Conservation (phyloP, 2,888 invertebrate species). For the Phengaris alcon region DNA sequence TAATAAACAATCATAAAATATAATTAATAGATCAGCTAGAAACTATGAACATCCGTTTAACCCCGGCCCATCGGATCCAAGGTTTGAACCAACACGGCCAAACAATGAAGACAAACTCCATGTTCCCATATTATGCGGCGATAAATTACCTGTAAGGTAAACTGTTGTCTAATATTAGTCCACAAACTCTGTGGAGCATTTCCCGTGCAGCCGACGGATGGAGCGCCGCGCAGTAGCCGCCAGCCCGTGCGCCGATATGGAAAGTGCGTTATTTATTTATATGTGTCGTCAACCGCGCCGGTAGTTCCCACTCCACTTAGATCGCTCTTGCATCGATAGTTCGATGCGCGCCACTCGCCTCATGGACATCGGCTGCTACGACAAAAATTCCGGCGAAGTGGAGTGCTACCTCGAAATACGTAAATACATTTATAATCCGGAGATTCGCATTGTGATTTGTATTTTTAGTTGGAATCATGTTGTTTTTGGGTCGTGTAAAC, state of each 20-base stretch:
- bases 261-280: slow-evolving; percentile 75
- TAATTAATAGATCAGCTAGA: not conserved
- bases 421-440: slow-evolving; percentile 76
- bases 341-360: slow-evolving; percentile 45
- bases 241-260: slow-evolving; percentile 62
- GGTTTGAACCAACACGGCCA: not conserved
- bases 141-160: slow-evolving; percentile 40
- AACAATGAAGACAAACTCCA: slow-evolving; percentile 29
- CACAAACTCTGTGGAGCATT: not conserved
- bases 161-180: slow-evolving; percentile 52
- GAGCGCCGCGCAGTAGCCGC: slow-evolving; percentile 60
- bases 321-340: slow-evolving; percentile 49
- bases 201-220: slow-evolving; percentile 58
- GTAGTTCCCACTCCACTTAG: slow-evolving; percentile 68
- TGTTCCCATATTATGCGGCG: slow-evolving; percentile 29
- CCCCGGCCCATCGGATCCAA: not conserved
- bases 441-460: slow-evolving; percentile 74
- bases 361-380: slow-evolving; percentile 83
- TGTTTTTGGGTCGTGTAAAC: slow-evolving; percentile 78
- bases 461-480: slow-evolving; percentile 75
- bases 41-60: not conserved
- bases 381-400: slow-evolving; percentile 83
- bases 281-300: slow-evolving; percentile 60
- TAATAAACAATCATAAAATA: not conserved
- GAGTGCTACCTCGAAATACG: slow-evolving; percentile 85